Conservation (phyloP, 2,888 invertebrate species). For the Trilocha varians region DNA sequence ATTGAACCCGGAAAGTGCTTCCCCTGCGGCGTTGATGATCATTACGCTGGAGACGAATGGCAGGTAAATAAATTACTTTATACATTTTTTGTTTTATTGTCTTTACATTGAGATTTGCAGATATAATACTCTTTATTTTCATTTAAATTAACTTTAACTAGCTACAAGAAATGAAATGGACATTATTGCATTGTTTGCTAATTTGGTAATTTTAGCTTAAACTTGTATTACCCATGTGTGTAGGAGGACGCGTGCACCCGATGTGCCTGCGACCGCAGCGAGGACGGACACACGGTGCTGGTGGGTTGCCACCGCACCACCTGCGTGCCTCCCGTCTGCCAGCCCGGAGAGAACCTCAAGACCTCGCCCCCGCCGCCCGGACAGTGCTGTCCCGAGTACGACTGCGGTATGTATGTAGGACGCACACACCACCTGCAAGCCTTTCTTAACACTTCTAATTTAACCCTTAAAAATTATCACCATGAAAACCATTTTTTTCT, state of each 20-base stretch:
- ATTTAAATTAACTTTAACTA: too few species aligned
- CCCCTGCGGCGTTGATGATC: conserved; percentile 82
- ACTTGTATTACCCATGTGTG: conserved; percentile 22
- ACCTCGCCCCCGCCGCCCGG: conserved; percentile 66
- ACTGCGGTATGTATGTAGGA: conserved; percentile 70
- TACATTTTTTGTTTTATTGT: too few species aligned
- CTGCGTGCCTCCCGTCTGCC: conserved; percentile 75
- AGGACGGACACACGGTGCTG: conserved; percentile 35
- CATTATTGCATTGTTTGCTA: too few species aligned
- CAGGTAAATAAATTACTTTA: too few species aligned
- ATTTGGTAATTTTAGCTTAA: too few species aligned
- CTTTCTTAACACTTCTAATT: too few species aligned
- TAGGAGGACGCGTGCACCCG: conserved; percentile 83
- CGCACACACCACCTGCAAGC: too few species aligned
- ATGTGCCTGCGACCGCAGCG: conserved; percentile 76
- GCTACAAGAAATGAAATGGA: too few species aligned
- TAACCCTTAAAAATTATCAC: too few species aligned
- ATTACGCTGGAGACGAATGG: conserved; percentile 80
- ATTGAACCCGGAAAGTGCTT: conserved; percentile 77
- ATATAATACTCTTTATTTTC: too few species aligned
- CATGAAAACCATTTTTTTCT: too few species aligned
- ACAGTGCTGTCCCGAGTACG: conserved; percentile 80
- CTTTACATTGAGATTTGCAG: too few species aligned
- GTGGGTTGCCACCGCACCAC: conserved; percentile 77
- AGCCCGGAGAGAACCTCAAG: conserved; percentile 63